A percentile compares a stretch with the other conserved stretches of the same genome.
These are phyloP conservation scores for Maniola hyperantus DNA, from an alignment of 2,888 invertebrate genomes.

Conservation along the genomic window DNA sequence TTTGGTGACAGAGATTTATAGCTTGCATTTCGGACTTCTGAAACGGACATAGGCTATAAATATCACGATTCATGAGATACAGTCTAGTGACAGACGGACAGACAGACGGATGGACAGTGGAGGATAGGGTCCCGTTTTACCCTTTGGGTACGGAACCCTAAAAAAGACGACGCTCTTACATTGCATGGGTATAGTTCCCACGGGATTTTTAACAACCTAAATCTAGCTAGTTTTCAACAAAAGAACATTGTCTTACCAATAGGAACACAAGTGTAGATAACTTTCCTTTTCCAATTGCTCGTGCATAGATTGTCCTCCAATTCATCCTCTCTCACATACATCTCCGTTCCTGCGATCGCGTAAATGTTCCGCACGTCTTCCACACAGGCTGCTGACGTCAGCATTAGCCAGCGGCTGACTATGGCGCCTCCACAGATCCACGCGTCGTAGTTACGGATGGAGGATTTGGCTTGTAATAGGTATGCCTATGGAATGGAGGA, in stretches of 20 bases:
- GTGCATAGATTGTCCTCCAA: conserved; percentile 50
- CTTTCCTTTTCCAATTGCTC: conserved; percentile 48
- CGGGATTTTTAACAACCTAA: no score
- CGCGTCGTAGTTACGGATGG: conserved; percentile 35
- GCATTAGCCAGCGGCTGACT: conserved; percentile 35
- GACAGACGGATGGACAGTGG: no score
- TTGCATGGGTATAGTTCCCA: no score
- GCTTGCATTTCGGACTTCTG: no score
- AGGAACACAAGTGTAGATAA: conserved; percentile 52
- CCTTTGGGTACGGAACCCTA: no score
- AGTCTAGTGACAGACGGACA: no score
- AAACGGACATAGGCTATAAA: no score
- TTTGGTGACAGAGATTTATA: no score
- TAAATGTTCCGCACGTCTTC: conserved; percentile 46
- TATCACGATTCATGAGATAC: no score
- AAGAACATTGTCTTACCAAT: conserved; percentile 10
- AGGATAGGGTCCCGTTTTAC: no score
- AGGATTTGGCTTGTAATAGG: conserved; percentile 35
- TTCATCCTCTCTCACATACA: conserved; percentile 44
- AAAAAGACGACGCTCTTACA: no score
- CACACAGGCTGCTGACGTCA: conserved; percentile 51
- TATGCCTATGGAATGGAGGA: conserved; percentile 39
- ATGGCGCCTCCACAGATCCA: conserved; percentile 50
- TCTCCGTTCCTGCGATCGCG: conserved; percentile 47
- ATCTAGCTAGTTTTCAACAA: no score